These are phyloP conservation scores for Frieseomelitta varia DNA, from an alignment of 1,140 invertebrate genomes.

Conservation along the genomic window DNA sequence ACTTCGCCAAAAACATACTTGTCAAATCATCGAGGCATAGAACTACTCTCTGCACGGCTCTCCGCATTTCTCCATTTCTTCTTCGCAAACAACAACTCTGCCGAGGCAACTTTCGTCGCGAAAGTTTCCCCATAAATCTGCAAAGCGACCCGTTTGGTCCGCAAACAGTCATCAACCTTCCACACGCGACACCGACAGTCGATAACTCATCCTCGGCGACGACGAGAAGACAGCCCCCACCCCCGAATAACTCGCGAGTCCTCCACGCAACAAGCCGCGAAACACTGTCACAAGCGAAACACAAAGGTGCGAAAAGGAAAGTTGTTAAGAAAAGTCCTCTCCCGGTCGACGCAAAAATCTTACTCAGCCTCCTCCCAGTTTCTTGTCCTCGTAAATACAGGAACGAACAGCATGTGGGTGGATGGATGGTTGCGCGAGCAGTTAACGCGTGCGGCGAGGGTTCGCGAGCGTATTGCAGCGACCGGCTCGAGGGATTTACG, in stretches of 20 bases:
- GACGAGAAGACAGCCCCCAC: not conserved
- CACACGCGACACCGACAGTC: not conserved
- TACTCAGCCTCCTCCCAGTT: not conserved
- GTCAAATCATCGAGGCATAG: not conserved
- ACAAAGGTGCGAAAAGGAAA: not conserved
- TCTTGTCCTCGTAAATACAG: constrained; percentile 45
- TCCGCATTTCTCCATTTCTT: not conserved
- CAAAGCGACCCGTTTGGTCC: not conserved
- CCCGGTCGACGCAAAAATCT: constrained; percentile 3
- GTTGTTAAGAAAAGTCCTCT: not conserved
- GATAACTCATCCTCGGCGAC: not conserved
- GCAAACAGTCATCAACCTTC: not conserved
- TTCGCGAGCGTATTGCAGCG: not conserved
- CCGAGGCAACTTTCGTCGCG: too few species aligned
- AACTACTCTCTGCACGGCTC: not conserved
- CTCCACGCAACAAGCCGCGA: not conserved
- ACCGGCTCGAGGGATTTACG: constrained; percentile 45
- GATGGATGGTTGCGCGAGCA: constrained; percentile 29
- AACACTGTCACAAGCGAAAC: not conserved
- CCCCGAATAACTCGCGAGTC: not conserved
- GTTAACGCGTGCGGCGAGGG: constrained; percentile 34
- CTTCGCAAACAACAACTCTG: too few species aligned
- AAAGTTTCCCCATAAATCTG: not conserved
- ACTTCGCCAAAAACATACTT: too few species aligned
- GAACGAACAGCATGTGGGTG: constrained; percentile 25